Base-by-base conservation (phyloP, 2,113 vertebrate species). In the Gallinago media region DNA sequence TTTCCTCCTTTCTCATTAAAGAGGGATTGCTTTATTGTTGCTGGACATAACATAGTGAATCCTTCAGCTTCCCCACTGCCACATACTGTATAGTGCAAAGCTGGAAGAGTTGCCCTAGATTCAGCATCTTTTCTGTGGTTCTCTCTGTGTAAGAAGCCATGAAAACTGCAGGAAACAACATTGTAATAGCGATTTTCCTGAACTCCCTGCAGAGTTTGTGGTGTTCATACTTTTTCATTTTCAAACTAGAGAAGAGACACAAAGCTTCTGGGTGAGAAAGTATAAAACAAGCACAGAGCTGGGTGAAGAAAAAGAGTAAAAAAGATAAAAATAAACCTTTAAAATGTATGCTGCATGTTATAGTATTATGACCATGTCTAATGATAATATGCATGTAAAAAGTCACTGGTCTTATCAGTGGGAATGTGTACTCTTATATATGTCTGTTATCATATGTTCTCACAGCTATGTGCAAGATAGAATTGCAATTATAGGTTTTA, bases 21-120 rank as follows among this genome's bases (percentile, higher is more conserved):
- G 2, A 21, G 23, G 15, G 16, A 89, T 78, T 55, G 20, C 61
- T 88, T 89, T 75, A 8, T 52, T 78, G 29, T 89, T 78, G 22
- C 68, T 88, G 79, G 63, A 34, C 17, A 50, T 70, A 29, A 29
- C 44, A 50, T 8, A 56, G 62, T 10, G 34, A 76, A 21, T 38
- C 73, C 63, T 92, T 81, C 80, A 68, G 55, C 70, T 78, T 91
- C 70, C 54, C 65, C 56, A 36, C 0, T 3, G 89, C 47, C 73
- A 49, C 65, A 55, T 71, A 27, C 22, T 71, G 15, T 22, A 44
- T 4, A 68, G 44, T 36, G 70, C 47, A 95, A 92, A 87, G 65
- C 73, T 77, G 70, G 65, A 89, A 75, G 84, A 61, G 78, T 27
- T 96, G 93, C 46, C 81, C 89, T 75, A 94, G 70, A 91, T 96